A percentile compares a stretch with the other conserved stretches of the same genome.
Conservation (phyloP, 2,888 invertebrate species). For the Slavum lentiscoides region DNA sequence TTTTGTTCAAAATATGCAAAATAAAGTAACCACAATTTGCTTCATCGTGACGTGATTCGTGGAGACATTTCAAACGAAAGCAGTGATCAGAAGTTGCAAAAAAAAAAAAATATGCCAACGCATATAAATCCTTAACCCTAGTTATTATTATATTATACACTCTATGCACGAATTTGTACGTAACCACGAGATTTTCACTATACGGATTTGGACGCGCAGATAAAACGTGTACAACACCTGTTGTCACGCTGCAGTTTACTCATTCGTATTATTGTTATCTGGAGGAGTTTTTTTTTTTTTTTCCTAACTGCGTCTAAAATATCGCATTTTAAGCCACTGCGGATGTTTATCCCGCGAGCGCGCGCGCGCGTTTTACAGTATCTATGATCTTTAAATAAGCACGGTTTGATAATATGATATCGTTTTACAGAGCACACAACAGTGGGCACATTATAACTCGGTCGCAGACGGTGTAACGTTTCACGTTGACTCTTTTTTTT, state of each 20-base stretch:
- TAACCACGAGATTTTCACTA: background rate
- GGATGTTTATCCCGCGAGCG: conserved; percentile 22
- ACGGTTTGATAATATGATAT: conserved; percentile 28
- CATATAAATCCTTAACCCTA: too few relatives aligned
- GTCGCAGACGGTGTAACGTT: conserved; percentile 51
- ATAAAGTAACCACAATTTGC: too few relatives aligned
- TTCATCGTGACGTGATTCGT: too few relatives aligned
- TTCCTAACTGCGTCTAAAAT: background rate
- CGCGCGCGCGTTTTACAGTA: conserved; percentile 14
- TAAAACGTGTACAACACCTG: conserved; percentile 8
- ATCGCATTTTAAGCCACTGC: conserved; percentile 1
- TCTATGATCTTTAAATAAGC: conserved; percentile 47
- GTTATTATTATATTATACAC: too few relatives aligned
- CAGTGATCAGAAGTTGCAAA: too few relatives aligned
- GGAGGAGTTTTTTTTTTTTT: too few relatives aligned
- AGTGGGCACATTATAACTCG: conserved; percentile 48
- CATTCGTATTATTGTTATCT: background rate
- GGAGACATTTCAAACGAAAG: too few relatives aligned
- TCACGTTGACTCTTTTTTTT: conserved; percentile 30
- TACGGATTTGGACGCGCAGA: too few relatives aligned
- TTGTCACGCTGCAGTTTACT: background rate
- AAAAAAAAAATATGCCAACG: too few relatives aligned
- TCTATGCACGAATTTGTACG: too few relatives aligned
- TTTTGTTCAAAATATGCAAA: too few relatives aligned
- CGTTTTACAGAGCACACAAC: conserved; percentile 52